Base-by-base conservation (phyloP, 2,888 invertebrate genomes). In the Philereme transversata region DNA sequence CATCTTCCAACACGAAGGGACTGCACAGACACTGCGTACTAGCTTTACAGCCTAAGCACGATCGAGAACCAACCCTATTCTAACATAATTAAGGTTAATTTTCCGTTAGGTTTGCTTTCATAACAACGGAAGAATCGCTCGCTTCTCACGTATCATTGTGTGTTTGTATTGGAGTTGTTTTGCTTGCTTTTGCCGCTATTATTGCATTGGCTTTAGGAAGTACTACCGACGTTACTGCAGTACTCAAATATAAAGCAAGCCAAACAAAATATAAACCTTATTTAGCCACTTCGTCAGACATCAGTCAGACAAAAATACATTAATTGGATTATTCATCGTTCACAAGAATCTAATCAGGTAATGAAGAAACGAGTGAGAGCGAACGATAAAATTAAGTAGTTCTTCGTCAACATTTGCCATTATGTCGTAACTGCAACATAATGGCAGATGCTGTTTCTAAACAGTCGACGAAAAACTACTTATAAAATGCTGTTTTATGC, bases 81-180 rank as follows among this genome's bases (percentile, higher is more conserved):
- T 76, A 77, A 74, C 79, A 72, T 62, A 62, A 56, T 78, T 76
- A 82, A 82, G 76, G 78, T 86, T 83, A 73, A 82, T 78, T 79
- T 78, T 79, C 71, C 74, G 85, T 81, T 86, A 86, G 86, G 87
- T 82, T 72, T 83, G 90, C 90, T 90, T 90, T 84, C 86, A 84
- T 86, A 81, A 87, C 80, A 66, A 78, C 72, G 79, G 78, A 72
- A 77, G 77, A 71, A 70, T 77, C 84, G 87, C 87, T 83, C 89
- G 91, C 91, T 90, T 91, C 88, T 89, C 91, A 90, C 90, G 84
- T 84, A 81, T 83, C 88, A 89, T 90, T 84, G 82, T 83, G 85
- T 87, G 87, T 88, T 83, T 79, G 82, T 88, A 80, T 87, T 83
- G 82, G 82, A 85, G 76, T 90, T 88, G 88, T 86, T 89, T 91